A percentile compares a stretch with the other conserved stretches of the same genome.
These are phyloP conservation scores for Protobothrops flavoviridis DNA, from an alignment of 2,113 vertebrate genomes.

Conservation along the genomic window DNA sequence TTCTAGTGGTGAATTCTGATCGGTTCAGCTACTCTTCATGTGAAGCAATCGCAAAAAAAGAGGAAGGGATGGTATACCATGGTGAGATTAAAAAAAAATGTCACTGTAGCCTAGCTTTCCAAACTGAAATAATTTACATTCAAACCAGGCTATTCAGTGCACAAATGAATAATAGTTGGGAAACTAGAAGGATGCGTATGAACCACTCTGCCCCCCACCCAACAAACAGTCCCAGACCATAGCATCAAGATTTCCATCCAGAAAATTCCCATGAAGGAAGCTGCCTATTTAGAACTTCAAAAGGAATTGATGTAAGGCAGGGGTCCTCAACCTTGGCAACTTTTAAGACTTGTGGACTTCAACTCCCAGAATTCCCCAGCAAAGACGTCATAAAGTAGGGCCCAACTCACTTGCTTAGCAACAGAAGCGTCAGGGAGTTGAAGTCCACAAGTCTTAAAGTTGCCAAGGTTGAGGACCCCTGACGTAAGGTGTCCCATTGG, in stretches of 20 bases:
- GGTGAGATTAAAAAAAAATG: background rate
- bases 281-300: background rate
- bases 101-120: background rate
- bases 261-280: background rate
- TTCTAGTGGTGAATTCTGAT: background rate
- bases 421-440: too few relatives aligned
- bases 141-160: slow-evolving; percentile 42
- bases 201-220: background rate
- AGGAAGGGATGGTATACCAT: background rate
- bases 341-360: too few relatives aligned
- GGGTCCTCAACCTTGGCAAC: too few relatives aligned
- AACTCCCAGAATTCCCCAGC: too few relatives aligned
- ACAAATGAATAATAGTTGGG: slow-evolving; percentile 60
- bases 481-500: background rate
- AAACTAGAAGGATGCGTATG: slow-evolving; percentile 26
- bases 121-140: background rate
- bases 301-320: background rate
- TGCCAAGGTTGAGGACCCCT: too few relatives aligned
- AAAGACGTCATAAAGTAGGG: too few relatives aligned
- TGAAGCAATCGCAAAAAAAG: too few relatives aligned
- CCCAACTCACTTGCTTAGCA: too few relatives aligned
- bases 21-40: background rate
- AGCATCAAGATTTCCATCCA: background rate
- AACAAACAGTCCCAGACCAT: background rate
- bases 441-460: too few relatives aligned